Evolutionary conservation across 2,797 vertebrate genomes (phyloP).

Genomic region (Emys orbicularis): DNA sequence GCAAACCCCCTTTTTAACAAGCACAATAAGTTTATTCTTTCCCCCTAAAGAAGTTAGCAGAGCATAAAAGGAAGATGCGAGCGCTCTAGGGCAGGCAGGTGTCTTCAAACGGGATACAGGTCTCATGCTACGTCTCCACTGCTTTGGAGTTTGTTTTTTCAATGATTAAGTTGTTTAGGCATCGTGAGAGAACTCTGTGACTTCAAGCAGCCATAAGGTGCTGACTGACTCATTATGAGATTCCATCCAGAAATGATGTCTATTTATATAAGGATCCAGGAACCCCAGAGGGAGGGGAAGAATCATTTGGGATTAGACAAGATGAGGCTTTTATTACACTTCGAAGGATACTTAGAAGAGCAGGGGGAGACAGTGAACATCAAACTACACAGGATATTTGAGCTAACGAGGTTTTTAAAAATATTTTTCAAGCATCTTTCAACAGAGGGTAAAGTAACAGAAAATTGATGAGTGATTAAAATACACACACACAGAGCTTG

Average conservation of each 20-base stretch:
- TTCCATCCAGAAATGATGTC: background rate
- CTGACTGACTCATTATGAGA: background rate
- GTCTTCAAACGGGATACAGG: too few relatives aligned
- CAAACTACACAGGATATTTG: background rate
- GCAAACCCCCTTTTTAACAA: fast-evolving
- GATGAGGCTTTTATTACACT: background rate
- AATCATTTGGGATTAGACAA: background rate
- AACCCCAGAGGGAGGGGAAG: background rate
- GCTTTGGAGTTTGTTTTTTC: background rate
- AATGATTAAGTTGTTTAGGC: background rate
- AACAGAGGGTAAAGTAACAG: background rate
- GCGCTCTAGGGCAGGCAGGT: too few relatives aligned
- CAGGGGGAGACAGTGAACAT: background rate
- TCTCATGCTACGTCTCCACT: background rate
- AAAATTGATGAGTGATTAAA: background rate
- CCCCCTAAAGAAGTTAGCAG: background rate
- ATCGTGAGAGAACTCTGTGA: background rate
- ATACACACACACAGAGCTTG: fast-evolving
- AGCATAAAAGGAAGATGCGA: too few relatives aligned
- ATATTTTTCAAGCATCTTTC: background rate
- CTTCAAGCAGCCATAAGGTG: background rate
- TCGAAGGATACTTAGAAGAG: background rate
- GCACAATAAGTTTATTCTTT: background rate
- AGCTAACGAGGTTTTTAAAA: background rate
- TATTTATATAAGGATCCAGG: background rate